Evolutionary conservation across 2,113 vertebrate species (phyloP), one percentile per base, ranked within the genome.

Genomic region (Syrrhaptes paradoxus): DNA sequence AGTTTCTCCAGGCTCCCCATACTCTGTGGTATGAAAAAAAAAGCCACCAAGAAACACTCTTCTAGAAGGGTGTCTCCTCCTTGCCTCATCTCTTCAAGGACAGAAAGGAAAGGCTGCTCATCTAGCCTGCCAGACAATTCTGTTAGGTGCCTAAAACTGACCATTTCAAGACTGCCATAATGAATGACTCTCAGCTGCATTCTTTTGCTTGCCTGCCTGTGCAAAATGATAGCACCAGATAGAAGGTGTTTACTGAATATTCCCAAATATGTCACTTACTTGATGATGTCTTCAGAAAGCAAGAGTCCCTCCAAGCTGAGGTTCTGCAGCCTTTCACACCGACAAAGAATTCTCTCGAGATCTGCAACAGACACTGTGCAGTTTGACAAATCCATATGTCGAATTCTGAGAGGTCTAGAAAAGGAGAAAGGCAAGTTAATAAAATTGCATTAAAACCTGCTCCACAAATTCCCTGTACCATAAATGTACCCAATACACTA

Each of bases 301-400:
- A 91, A 90, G 11, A 99, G 97, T 7, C 98, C 99, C 95, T 99
- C 99, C 90, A 99, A 90, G 80, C 99, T 99, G 62, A 99, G 98
- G 68, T 98, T 98, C 96, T 98, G 97, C 31, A 99, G 95, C 52
- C 81, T 97, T 38, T 94, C 85, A 96, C 99, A 99, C 17, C 90
- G 96, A n/a, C 94, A 87, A 43, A 99, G 65, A 85, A 99, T 96
- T 91, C 95, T 98, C 12, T 98, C 94, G 32, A 99, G 98, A 49
- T 98, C 95, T 2, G 93, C 76, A 11, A 95, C 94, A 15, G 97
- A 97, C 31, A 99, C 95, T 22, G 98, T 98, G 21, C 98, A 98
- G 95, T 98, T 98, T 0, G 99, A 99, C 75, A 99, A 94, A 89
- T 99, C 99, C 98, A 99, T 72, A 70, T 99, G 98, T 57, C 98